These are phyloP conservation scores for Cairina moschata DNA, from an alignment of 2,113 vertebrate species.

Conservation along the genomic window DNA sequence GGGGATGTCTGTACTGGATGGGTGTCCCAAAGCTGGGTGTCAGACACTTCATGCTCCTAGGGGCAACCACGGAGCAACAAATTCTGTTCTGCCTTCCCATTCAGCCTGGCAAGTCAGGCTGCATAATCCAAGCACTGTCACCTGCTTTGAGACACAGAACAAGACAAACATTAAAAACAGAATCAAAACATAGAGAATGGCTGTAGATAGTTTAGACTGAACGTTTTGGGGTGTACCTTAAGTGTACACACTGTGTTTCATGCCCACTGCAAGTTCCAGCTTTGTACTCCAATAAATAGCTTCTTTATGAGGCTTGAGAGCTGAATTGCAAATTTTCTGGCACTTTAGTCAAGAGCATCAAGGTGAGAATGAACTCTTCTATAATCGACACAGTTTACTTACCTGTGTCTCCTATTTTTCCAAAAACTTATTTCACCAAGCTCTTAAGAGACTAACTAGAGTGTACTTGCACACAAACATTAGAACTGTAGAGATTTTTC, in stretches of 20 bases:
- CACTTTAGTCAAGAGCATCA: background rate
- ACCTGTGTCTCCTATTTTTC: background rate
- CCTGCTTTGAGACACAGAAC: background rate
- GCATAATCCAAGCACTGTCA: background rate
- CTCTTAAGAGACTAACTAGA: background rate
- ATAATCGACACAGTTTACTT: background rate
- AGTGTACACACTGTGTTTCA: background rate
- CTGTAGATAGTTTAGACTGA: background rate
- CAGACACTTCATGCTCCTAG: background rate
- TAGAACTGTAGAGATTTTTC: background rate
- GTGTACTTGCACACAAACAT: background rate
- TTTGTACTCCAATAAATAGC: background rate
- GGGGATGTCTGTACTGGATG: background rate
- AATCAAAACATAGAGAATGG: background rate
- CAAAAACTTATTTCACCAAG: background rate
- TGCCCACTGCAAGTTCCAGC: background rate
- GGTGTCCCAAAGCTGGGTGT: background rate
- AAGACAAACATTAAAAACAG: background rate
- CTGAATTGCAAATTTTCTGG: background rate
- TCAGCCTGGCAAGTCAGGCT: background rate
- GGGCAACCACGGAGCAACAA: background rate
- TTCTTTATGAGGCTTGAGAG: background rate
- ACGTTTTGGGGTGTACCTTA: background rate
- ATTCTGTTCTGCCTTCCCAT: background rate
- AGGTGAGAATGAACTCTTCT: background rate